A percentile compares a stretch with the other conserved stretches of the same genome.
Evolutionary conservation across 2,888 invertebrate genomes (phyloP).

Genomic region (Germaria angustata): DNA sequence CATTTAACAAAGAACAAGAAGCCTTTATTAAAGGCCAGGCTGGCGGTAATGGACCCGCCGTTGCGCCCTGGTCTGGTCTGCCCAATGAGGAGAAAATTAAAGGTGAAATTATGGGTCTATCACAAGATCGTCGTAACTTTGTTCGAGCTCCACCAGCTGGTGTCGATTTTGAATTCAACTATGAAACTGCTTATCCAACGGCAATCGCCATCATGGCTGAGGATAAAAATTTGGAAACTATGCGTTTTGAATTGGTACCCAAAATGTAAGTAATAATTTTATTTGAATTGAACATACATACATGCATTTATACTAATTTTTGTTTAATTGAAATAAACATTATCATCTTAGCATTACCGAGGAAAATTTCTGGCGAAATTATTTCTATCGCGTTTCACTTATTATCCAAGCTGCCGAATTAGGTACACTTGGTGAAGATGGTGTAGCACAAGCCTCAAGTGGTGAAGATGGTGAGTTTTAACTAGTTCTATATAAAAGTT

Average conservation of each 20-base stretch:
- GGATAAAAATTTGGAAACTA: conserved; percentile 97
- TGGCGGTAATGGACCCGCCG: conserved; percentile 85
- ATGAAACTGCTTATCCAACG: conserved; percentile 94
- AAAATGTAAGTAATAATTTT: conserved; percentile 89
- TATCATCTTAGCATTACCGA: conserved; percentile 88
- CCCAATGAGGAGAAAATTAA: conserved; percentile 96
- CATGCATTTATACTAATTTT: not conserved
- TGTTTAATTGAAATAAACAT: not conserved
- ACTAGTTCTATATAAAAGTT: conserved; percentile 70
- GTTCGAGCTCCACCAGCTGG: conserved; percentile 97
- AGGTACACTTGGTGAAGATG: conserved; percentile 80
- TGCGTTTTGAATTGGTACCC: conserved; percentile 99
- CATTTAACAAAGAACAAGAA: conserved; percentile 98
- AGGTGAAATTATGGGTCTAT: conserved; percentile 96
- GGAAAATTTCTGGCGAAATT: conserved; percentile 99
- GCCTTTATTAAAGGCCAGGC: conserved; percentile 95
- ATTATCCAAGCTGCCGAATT: conserved; percentile 97
- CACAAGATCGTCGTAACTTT: conserved; percentile 98
- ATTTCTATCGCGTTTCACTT: conserved; percentile 99
- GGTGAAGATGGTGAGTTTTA: conserved; percentile 80
- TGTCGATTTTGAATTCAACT: conserved; percentile 97
- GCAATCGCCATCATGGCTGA: conserved; percentile 96
- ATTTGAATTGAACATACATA: too few relatives aligned
- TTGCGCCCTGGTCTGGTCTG: conserved; percentile 95
- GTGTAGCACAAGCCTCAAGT: conserved; percentile 79